Evolutionary conservation across 2,113 vertebrate genomes (phyloP), one percentile per base, ranked within the genome.

Genomic region (Grantiella picta): DNA sequence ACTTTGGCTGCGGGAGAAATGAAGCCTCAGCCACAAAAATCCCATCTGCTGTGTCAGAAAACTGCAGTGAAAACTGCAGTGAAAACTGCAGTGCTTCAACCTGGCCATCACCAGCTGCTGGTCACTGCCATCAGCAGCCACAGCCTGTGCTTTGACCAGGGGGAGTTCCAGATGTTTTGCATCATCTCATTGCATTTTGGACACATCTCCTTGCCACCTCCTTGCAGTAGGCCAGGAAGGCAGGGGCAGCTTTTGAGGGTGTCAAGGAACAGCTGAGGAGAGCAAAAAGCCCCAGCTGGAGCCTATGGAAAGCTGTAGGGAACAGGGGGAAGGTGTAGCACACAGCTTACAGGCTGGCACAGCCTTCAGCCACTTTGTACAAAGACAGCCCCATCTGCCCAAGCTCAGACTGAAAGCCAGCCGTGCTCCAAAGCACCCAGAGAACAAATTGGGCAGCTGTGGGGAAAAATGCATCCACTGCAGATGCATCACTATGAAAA

Each of bases 121-220:
- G 91, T 86, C 78, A 66, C 82, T 78, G 71, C 90, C 36, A n/a
- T 80, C 60, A 73, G 85, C 29, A 82, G 72, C 81, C 36, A 45
- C 65, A 85, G 94, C 65, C 71, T 76, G 69, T 1, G 5, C 93
- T 97, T 91, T 95, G 85, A 89, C 94, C 95, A 38, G 77, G 35
- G 36, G 49, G 40, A 92, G 60, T 96, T 95, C 66, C 28, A 69
- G 50, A 29, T 94, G 96, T 94, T 86, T 93, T 96, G 60, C 73
- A 59, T 95, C 93, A 86, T 86, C 61, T 96, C 96, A 65, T 57
- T 50, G 24, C 61, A 64, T 94, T 79, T 85, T 65, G 71, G 59
- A 75, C 63, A 72, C 2, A 7, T 94, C 57, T 95, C 65, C 88
- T 38, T 38, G 38, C 38, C 38, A 38, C 38, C 38, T 92, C 69